phyloP scores from a whole-genome alignment of 1,140 invertebrate species.

The Hirudo medicinalis region DNA sequence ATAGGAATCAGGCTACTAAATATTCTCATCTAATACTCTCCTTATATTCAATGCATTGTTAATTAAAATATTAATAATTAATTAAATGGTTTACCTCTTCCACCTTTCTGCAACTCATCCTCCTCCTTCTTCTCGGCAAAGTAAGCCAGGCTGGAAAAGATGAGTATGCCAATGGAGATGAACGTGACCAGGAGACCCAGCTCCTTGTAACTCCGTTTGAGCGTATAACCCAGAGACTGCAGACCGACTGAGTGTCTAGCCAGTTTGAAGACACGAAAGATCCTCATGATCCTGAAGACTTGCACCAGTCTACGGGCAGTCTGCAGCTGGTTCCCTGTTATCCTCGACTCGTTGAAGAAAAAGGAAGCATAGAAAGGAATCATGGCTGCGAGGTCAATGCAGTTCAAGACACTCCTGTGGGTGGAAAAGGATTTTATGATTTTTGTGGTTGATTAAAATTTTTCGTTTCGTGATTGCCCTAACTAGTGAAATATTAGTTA shows the following conservation, averaged over 20 bases:
- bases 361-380: constrained; percentile 69
- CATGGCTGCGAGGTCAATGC: constrained; percentile 96
- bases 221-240: constrained; percentile 92
- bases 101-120: neutral
- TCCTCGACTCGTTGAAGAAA: constrained; percentile 37
- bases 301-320: constrained; percentile 60
- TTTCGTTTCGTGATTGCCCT: no score
- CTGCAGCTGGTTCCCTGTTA: constrained; percentile 42
- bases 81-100: no score
- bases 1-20: no score
- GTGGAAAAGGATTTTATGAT: no score
- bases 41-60: no score
- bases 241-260: constrained; percentile 95
- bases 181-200: constrained; percentile 95
- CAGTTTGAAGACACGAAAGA: constrained; percentile 81
- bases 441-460: no score
- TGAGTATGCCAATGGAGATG: constrained; percentile 94
- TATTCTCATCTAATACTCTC: no score
- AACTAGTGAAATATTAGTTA: no score
- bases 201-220: constrained; percentile 97
- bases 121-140: constrained; percentile 78
- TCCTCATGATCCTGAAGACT: constrained; percentile 98
- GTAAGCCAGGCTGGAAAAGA: constrained; percentile 95
- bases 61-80: no score
- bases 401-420: constrained; percentile 70